phyloP scores from a whole-genome alignment of 2,797 vertebrate species.

The Pangasius djambal region DNA sequence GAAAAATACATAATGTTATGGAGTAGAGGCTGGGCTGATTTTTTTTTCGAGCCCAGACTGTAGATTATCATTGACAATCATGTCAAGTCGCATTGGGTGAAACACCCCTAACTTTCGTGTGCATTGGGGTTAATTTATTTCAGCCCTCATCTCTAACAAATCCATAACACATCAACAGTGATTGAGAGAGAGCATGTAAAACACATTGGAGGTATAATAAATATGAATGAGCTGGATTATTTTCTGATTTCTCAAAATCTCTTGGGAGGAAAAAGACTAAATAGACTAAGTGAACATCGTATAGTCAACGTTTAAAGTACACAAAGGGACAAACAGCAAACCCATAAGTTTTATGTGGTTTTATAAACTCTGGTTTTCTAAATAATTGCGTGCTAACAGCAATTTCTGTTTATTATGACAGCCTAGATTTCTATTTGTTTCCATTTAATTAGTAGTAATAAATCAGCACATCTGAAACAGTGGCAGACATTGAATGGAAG shows the following conservation, averaged over 20 bases:
- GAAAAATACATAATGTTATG: not conserved
- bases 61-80: not conserved
- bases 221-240: not conserved
- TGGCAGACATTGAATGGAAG: not conserved
- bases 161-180: not conserved
- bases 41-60: not conserved
- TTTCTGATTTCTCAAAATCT: not conserved
- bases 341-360: not conserved
- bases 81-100: not conserved
- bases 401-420: not conserved
- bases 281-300: not conserved
- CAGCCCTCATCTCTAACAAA: not conserved
- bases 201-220: not conserved
- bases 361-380: not conserved
- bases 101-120: not conserved
- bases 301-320: not conserved
- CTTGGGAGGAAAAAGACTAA: not conserved
- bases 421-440: not conserved
- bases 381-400: not conserved
- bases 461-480: not conserved
- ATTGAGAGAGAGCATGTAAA: not conserved
- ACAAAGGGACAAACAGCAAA: not conserved
- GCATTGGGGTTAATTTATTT: not conserved
- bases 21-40: not conserved
- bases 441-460: slow-evolving; percentile 15